Percentiles rank a stretch among this genome's conserved stretches.
These are phyloP conservation scores for Zaprionus nigranus DNA, from an alignment of 1,140 invertebrate species.

Conservation along the genomic window DNA sequence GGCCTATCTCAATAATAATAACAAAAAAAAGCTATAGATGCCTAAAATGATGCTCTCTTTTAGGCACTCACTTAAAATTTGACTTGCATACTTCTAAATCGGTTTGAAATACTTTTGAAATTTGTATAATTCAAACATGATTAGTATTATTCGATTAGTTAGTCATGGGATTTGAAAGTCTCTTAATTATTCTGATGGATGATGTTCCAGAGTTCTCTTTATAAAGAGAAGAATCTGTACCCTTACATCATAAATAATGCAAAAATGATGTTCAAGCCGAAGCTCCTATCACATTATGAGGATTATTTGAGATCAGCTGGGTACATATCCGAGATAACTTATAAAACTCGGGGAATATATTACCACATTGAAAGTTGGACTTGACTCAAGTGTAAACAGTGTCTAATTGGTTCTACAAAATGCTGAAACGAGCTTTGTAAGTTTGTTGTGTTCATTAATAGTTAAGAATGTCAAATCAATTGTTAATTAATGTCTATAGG, in stretches of 20 bases:
- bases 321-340: not conserved
- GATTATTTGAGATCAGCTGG: too few relatives aligned
- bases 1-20: too few relatives aligned
- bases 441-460: constrained; percentile 13
- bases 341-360: not conserved
- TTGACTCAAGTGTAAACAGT: not conserved
- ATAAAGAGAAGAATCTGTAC: too few relatives aligned
- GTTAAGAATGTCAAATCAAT: constrained; percentile 45
- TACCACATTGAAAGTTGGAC: not conserved
- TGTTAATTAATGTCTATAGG: constrained; percentile 37
- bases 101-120: not conserved
- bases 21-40: not conserved
- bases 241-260: too few relatives aligned
- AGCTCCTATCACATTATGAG: too few relatives aligned
- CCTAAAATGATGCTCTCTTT: constrained; percentile 21
- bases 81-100: constrained; percentile 5
- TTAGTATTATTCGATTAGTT: too few relatives aligned
- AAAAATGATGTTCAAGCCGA: too few relatives aligned
- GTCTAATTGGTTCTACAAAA: not conserved
- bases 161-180: too few relatives aligned
- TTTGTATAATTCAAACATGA: too few relatives aligned
- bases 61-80: not conserved
- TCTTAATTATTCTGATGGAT: too few relatives aligned
- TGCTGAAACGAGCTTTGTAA: not conserved
- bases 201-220: too few relatives aligned